Conservation (phyloP, 2,797 vertebrate genomes). For the Iguana delicatissima region DNA sequence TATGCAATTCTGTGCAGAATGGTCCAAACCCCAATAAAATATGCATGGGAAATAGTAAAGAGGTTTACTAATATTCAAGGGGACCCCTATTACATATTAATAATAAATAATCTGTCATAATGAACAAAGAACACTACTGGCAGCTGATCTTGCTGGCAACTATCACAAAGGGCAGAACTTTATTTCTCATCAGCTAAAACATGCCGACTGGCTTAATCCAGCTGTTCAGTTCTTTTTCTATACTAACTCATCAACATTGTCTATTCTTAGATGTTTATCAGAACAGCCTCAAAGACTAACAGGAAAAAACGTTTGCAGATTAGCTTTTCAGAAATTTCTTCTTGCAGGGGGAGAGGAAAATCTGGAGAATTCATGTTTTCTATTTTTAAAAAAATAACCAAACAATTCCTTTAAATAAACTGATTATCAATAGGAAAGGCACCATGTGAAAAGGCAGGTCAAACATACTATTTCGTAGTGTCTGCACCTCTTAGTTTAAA, state of each 20-base stretch:
- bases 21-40: neutral
- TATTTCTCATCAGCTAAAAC: conserved; percentile 33
- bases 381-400: neutral
- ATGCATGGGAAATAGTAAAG: neutral
- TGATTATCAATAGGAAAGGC: neutral
- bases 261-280: conserved; percentile 3
- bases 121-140: conserved; percentile 35
- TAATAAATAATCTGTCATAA: conserved; percentile 9
- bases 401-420: neutral
- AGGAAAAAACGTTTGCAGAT: conserved; percentile 3
- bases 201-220: conserved; percentile 2
- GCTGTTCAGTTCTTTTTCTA: neutral
- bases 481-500: neutral
- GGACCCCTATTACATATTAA: conserved; percentile 30
- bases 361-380: no score
- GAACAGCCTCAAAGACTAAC: neutral
- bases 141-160: conserved; percentile 1
- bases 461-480: neutral
- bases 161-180: conserved; percentile 17
- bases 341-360: neutral
- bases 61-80: neutral
- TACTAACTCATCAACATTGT: neutral
- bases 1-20: neutral
- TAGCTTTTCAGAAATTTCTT: neutral
- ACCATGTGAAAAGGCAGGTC: neutral